phyloP scores from a whole-genome alignment of 1,140 invertebrate species.

The Pectinophora gossypiella region DNA sequence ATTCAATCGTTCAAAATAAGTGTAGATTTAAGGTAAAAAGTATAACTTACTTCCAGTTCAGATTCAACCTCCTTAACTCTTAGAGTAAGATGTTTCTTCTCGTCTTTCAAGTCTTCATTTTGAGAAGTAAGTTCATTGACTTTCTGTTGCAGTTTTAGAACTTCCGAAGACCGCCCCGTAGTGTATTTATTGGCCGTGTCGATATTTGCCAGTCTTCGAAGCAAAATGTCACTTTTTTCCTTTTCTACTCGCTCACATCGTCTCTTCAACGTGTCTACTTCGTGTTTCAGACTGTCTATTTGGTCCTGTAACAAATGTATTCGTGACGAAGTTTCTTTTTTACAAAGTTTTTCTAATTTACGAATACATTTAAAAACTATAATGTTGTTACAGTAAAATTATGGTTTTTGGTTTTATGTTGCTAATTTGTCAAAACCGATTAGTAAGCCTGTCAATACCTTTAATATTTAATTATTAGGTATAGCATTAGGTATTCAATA shows the following conservation, averaged over 20 bases:
- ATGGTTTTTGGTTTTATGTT: no score
- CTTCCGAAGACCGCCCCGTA: conserved; percentile 79
- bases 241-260: conserved; percentile 88
- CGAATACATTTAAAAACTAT: no score
- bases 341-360: no score
- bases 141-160: conserved; percentile 86
- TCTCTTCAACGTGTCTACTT: conserved; percentile 80
- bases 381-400: no score
- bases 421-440: no score
- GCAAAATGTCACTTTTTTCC: conserved; percentile 90
- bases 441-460: no score
- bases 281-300: conserved; percentile 81
- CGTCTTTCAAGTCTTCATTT: conserved; percentile 87
- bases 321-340: no score
- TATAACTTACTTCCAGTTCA: conserved; percentile 76
- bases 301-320: conserved; percentile 74
- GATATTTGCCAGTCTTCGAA: conserved; percentile 84
- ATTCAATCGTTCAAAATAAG: no score
- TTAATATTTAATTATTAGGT: no score
- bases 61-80: conserved; percentile 84
- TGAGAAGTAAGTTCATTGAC: conserved; percentile 87
- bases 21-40: no score
- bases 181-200: conserved; percentile 84
- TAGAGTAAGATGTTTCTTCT: conserved; percentile 85
- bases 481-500: no score